Evolutionary conservation across 2,797 vertebrate species (phyloP).

Genomic region (Poeciliopsis paucimaculata): DNA sequence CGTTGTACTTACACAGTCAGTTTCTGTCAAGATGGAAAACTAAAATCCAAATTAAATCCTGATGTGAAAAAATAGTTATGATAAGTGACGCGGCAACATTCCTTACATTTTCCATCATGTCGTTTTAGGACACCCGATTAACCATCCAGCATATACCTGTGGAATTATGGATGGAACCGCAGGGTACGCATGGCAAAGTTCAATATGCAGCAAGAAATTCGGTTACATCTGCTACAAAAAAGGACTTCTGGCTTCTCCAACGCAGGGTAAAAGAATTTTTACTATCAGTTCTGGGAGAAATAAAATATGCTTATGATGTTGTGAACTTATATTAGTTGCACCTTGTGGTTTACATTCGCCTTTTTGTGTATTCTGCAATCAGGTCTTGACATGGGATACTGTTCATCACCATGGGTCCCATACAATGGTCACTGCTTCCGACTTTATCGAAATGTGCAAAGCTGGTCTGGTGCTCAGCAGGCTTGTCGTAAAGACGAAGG

Average conservation of each 20-base stretch:
- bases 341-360: not conserved
- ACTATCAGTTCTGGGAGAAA: not conserved
- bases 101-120: not conserved
- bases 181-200: slow-evolving; percentile 85
- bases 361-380: slow-evolving; percentile 8
- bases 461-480: slow-evolving; percentile 82
- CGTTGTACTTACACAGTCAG: not conserved
- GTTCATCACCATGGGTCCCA: slow-evolving; percentile 85
- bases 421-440: slow-evolving; percentile 88
- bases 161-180: slow-evolving; percentile 79
- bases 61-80: not conserved
- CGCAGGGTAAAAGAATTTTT: slow-evolving; percentile 31
- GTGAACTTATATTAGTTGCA: not conserved
- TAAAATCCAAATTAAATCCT: not conserved
- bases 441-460: slow-evolving; percentile 78
- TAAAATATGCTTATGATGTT: not conserved
- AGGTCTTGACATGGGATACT: slow-evolving; percentile 66
- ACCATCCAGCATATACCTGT: slow-evolving; percentile 84
- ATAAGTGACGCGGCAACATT: not conserved
- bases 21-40: not conserved
- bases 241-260: not conserved
- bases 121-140: slow-evolving; percentile 83
- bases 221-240: slow-evolving; percentile 89
- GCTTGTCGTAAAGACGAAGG: slow-evolving; percentile 85
- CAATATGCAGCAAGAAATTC: slow-evolving; percentile 81